Evolutionary conservation across 1,140 invertebrate genomes (phyloP), one percentile per base, ranked within the genome.

Genomic region (Zeugodacus cucurbitae): DNA sequence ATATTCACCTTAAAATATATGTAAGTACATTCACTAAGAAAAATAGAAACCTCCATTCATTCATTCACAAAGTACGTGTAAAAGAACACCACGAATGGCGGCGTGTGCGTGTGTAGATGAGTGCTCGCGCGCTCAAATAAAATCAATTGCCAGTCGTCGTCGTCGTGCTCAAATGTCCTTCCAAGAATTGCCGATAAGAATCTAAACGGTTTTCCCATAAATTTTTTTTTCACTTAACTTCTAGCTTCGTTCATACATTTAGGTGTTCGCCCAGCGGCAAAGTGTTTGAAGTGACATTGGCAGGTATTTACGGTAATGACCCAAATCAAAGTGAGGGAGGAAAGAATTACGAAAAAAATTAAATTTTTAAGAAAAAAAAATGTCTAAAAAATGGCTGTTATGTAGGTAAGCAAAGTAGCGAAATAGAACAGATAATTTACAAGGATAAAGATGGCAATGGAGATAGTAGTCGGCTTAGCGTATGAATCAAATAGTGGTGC

Each of bases 301-400:
- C 74, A 82, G 74, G 74, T 82, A 82, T 82, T 82, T 44, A 82
- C 74, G 74, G 41, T 82, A 82, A 82, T 54, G 74, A 82, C 74
- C 74, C 74, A 82, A 82, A 82, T 82, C 74, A 82, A 34, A 82
- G 41, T 41, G 22, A 48, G 41, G n/a, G n/a, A 48, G 20, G 41
- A 48, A 48, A 29, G 2, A 26, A 48, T 14, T 29, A 48, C 4
- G 4, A 44, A 29, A 17, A 8, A 41, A 82, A 48, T 26, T 14
- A n/a, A 48, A n/a, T 37, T 22, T 22, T 0, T 44, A 74, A 41
- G 34, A 41, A 78, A 78, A 10, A 78, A 44, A 34, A 67, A 67
- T 34, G 32, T 4, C 67, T 34, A 74, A n/a, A n/a, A n/a, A n/a
- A n/a, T n/a, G 20, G 41, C 41, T 74, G 34, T 2, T 37, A 0